Evolutionary conservation across 2,888 invertebrate species (phyloP).

Genomic region (Chrysotoxum bicinctum): DNA sequence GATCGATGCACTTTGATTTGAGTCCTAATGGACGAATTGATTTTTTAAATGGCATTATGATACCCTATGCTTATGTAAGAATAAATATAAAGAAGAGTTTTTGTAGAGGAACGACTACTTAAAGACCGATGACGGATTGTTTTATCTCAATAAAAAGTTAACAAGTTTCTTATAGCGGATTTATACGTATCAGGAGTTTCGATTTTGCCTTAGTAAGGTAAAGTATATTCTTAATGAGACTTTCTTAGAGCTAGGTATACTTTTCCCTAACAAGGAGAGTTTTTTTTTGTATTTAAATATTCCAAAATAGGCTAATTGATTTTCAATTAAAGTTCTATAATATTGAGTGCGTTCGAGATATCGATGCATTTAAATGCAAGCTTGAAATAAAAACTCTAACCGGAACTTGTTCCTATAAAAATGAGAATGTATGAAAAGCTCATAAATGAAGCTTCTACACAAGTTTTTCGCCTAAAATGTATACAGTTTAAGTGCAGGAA

Average conservation of each 20-base stretch:
- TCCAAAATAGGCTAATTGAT: background rate
- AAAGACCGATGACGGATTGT: slow-evolving; percentile 3
- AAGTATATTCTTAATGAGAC: background rate
- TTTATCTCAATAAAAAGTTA: slow-evolving; percentile 3
- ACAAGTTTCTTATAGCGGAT: background rate
- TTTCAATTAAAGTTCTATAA: background rate
- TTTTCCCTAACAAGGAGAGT: background rate
- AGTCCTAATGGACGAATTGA: slow-evolving; percentile 23
- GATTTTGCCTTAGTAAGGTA: background rate
- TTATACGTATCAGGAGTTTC: background rate
- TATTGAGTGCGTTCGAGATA: too few species aligned
- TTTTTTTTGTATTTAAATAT: background rate
- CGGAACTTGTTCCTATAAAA: too few species aligned
- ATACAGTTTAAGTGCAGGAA: too few species aligned
- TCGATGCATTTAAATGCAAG: too few species aligned
- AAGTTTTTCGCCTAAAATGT: too few species aligned
- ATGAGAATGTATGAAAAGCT: too few species aligned
- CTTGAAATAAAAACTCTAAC: too few species aligned
- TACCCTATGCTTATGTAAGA: background rate
- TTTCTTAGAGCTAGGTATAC: too few species aligned
- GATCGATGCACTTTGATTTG: slow-evolving; percentile 16
- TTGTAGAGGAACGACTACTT: background rate
- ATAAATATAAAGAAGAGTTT: background rate
- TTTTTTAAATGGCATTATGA: slow-evolving; percentile 12
- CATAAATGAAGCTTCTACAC: too few species aligned